phyloP scores from a whole-genome alignment of 2,113 vertebrate genomes.

The Himantopus leucocephalus region DNA sequence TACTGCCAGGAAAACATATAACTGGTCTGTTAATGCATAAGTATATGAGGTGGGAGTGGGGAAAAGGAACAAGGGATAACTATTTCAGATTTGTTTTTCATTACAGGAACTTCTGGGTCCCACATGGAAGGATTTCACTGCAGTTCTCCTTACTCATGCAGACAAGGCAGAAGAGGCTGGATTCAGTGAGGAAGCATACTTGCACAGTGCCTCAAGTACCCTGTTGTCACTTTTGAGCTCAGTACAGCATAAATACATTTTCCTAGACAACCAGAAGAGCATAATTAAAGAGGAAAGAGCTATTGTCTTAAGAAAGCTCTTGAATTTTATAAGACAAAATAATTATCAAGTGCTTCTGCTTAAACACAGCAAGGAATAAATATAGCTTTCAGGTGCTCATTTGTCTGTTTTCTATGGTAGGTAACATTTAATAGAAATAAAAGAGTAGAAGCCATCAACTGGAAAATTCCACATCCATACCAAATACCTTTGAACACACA shows the following conservation, averaged over 20 bases:
- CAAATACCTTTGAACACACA: not conserved
- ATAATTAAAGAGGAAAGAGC: conserved; percentile 66
- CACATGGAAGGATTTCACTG: conserved; percentile 77
- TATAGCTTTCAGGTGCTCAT: not conserved
- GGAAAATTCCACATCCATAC: not conserved
- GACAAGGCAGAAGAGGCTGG: conserved; percentile 76
- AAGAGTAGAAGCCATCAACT: not conserved
- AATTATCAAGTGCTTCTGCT: conserved; percentile 68
- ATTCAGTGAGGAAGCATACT: conserved; percentile 64
- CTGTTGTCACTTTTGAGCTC: conserved; percentile 66
- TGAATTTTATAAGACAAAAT: conserved; percentile 77
- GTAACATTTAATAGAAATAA: not conserved
- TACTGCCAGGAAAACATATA: not conserved
- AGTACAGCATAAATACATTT: conserved; percentile 71
- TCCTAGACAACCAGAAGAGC: conserved; percentile 73
- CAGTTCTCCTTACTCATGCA: conserved; percentile 80
- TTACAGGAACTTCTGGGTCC: conserved; percentile 82
- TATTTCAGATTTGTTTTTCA: conserved; percentile 16
- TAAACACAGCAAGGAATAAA: conserved; percentile 54
- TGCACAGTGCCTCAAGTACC: conserved; percentile 62
- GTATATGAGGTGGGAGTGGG: not conserved
- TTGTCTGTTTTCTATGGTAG: not conserved
- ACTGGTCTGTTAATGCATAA: not conserved
- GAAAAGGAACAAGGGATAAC: conserved; percentile 4
- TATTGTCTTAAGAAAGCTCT: conserved; percentile 70